Conservation (phyloP, 2,888 invertebrate species). For the Hydropsyche betteni region DNA sequence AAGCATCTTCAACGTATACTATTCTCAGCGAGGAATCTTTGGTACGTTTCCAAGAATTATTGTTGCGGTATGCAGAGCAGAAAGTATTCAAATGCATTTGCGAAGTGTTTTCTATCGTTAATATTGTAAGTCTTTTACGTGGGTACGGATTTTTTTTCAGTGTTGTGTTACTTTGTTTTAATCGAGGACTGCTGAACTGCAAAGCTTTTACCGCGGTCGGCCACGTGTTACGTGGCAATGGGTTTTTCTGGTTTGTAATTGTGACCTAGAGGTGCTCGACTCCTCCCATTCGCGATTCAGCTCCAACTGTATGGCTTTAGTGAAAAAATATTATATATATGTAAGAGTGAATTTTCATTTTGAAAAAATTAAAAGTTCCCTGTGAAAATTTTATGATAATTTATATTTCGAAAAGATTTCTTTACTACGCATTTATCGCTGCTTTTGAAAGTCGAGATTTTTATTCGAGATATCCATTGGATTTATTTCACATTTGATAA, state of each 20-base stretch:
- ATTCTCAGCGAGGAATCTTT: too few species aligned
- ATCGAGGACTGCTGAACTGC: too few species aligned
- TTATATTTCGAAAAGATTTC: slow-evolving; percentile 14
- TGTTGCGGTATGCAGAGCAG: not conserved
- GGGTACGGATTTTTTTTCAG: too few species aligned
- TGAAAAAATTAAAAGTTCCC: slow-evolving; percentile 14
- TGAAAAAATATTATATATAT: too few species aligned
- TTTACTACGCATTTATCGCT: slow-evolving; percentile 4
- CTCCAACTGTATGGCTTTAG: not conserved
- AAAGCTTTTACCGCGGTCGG: slow-evolving; percentile 37
- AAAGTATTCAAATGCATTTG: not conserved
- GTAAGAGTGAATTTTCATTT: slow-evolving; percentile 23
- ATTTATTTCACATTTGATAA: not conserved
- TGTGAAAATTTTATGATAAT: slow-evolving; percentile 11
- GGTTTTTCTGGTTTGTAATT: slow-evolving; percentile 37
- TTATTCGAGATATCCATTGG: not conserved
- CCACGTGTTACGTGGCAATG: slow-evolving; percentile 37
- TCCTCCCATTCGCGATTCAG: slow-evolving; percentile 1
- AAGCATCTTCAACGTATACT: too few species aligned
- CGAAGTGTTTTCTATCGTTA: not conserved
- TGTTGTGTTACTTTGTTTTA: too few species aligned
- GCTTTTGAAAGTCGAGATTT: too few species aligned
- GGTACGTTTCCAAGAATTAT: not conserved
- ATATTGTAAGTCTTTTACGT: not conserved
- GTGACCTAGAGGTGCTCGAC: not conserved